Percentiles rank a stretch among this genome's conserved stretches.
Evolutionary conservation across 2,113 vertebrate genomes (phyloP).

Genomic region (Callorhinus ursinus): DNA sequence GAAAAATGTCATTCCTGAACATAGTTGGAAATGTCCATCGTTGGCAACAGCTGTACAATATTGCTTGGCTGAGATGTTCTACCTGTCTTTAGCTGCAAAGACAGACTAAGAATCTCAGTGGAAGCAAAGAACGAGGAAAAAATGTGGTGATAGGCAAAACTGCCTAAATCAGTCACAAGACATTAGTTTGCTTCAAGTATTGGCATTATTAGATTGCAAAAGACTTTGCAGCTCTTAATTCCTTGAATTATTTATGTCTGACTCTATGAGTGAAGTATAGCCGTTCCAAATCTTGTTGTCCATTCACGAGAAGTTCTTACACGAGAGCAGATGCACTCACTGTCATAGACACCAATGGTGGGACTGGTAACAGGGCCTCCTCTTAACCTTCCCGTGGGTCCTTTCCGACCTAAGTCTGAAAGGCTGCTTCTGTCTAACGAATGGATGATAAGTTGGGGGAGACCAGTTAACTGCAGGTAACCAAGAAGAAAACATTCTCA

Average conservation of each 20-base stretch:
- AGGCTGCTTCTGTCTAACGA: neutral
- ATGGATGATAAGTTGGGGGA: neutral
- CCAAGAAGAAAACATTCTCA: constrained; percentile 49
- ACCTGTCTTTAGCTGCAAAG: neutral
- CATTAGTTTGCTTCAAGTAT: neutral
- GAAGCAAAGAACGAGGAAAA: constrained; percentile 48
- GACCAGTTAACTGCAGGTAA: constrained; percentile 49
- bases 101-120: neutral
- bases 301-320: neutral
- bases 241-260: neutral
- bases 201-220: neutral
- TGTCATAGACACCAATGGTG: neutral
- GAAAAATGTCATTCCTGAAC: neutral
- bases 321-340: neutral
- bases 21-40: neutral
- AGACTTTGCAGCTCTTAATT: neutral
- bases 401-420: neutral
- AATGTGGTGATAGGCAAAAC: neutral
- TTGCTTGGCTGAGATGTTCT: neutral
- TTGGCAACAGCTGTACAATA: neutral
- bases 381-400: neutral
- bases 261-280: neutral
- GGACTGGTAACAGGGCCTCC: neutral
- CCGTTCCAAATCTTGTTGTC: neutral
- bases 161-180: neutral